Percentiles rank a stretch among this genome's conserved stretches.
These are phyloP conservation scores for Pristis pectinata DNA, from an alignment of 2,797 vertebrate genomes.

Conservation along the genomic window DNA sequence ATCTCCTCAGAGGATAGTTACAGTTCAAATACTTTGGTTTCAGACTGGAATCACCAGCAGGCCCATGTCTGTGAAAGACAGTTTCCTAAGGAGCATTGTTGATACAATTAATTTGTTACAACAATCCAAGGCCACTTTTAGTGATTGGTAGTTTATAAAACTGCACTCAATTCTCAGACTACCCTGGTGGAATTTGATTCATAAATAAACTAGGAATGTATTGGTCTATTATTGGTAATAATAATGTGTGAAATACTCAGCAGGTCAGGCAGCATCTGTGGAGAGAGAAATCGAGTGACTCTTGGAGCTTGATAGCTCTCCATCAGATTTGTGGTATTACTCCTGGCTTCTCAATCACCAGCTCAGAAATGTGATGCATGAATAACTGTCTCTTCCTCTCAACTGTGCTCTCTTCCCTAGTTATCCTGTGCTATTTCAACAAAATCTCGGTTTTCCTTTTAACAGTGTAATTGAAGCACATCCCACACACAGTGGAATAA, in stretches of 20 bases:
- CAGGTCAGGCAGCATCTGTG: too few species aligned
- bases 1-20: neutral
- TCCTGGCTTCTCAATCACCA: neutral
- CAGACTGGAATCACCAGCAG: neutral
- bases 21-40: neutral
- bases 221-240: too few species aligned
- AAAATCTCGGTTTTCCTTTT: neutral
- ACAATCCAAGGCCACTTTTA: neutral
- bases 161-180: neutral
- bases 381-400: neutral
- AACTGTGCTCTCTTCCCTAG: too few species aligned
- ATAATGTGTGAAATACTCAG: too few species aligned
- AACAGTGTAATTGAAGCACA: slow-evolving; percentile 20
- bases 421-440: neutral
- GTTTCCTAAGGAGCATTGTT: neutral
- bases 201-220: too few species aligned
- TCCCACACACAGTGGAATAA: neutral
- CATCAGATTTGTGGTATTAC: neutral
- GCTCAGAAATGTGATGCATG: neutral
- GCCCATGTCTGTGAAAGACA: neutral
- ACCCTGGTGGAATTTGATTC: neutral
- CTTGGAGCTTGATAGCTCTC: too few species aligned
- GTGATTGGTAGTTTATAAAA: neutral
- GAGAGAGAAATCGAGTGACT: too few species aligned
- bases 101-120: neutral